These are phyloP conservation scores for Eupithecia vulgata DNA, from an alignment of 2,888 invertebrate species.

Conservation along the genomic window DNA sequence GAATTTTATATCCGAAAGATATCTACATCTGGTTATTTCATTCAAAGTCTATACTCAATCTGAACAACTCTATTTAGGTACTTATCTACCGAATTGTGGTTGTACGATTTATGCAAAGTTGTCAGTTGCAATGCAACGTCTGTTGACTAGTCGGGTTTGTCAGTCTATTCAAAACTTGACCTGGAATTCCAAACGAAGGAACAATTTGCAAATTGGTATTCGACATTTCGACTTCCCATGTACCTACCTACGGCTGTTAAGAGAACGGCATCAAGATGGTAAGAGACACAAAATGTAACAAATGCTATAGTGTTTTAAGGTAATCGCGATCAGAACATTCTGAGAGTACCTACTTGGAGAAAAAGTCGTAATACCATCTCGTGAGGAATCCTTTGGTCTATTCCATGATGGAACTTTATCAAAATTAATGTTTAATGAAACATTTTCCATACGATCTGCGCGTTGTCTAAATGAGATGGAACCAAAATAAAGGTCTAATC, in stretches of 20 bases:
- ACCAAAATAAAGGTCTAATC: not conserved
- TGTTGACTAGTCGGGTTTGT: not conserved
- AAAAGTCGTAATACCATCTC: too few species aligned
- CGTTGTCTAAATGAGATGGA: not conserved
- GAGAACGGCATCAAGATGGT: not conserved
- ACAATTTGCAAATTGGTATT: slow-evolving; percentile 9
- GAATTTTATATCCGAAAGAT: not conserved
- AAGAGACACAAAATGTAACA: too few species aligned
- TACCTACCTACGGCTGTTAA: not conserved
- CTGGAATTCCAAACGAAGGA: slow-evolving; percentile 18
- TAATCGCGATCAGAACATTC: too few species aligned
- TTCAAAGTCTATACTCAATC: not conserved
- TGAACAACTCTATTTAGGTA: not conserved
- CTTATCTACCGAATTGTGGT: not conserved
- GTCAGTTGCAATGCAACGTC: not conserved
- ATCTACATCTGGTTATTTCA: not conserved
- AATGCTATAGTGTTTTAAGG: too few species aligned
- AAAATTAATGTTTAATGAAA: not conserved
- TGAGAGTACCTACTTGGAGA: too few species aligned
- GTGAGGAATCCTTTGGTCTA: too few species aligned
- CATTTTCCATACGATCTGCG: not conserved
- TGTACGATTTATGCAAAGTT: not conserved
- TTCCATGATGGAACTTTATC: too few species aligned
- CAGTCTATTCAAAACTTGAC: slow-evolving; percentile 21
- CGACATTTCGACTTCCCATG: not conserved